Percentiles rank a stretch among this genome's conserved stretches.
Conservation (phyloP, 2,797 vertebrate species). For the Nasua narica region DNA sequence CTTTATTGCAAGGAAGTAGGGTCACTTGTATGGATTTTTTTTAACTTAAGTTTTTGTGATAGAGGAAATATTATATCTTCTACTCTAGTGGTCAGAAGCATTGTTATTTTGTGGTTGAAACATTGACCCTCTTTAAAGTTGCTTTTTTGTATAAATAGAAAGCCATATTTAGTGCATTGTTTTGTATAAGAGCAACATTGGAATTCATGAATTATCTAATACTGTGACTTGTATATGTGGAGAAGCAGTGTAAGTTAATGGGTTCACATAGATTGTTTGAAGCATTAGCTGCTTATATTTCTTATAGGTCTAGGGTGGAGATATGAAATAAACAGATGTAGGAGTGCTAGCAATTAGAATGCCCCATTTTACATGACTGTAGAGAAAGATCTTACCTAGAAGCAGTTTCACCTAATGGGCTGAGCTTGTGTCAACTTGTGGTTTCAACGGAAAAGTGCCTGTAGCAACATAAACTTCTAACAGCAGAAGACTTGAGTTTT, state of each 20-base stretch:
- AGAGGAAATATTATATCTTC: background rate
- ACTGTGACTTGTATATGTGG: background rate
- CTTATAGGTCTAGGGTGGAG: background rate
- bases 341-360: background rate
- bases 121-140: background rate
- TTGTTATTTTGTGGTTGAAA: conserved; percentile 44
- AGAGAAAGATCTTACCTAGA: background rate
- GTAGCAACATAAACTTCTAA: conserved; percentile 51
- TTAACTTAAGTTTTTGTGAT: background rate
- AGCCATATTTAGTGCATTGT: background rate
- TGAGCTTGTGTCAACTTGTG: conserved; percentile 42
- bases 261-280: background rate
- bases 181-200: background rate
- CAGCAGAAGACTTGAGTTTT: conserved; percentile 32
- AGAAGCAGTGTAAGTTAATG: background rate
- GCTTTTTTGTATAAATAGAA: background rate
- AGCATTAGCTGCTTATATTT: conserved; percentile 16
- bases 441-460: conserved; percentile 63
- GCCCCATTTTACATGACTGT: background rate
- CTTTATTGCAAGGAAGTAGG: background rate
- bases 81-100: background rate
- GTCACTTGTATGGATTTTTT: background rate
- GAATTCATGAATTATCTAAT: conserved; percentile 1
- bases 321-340: background rate
- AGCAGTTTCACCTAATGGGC: conserved; percentile 25